Base-by-base conservation (phyloP, 64 coral and sea anemone genomes). In the Trachythela sp. region DNA sequence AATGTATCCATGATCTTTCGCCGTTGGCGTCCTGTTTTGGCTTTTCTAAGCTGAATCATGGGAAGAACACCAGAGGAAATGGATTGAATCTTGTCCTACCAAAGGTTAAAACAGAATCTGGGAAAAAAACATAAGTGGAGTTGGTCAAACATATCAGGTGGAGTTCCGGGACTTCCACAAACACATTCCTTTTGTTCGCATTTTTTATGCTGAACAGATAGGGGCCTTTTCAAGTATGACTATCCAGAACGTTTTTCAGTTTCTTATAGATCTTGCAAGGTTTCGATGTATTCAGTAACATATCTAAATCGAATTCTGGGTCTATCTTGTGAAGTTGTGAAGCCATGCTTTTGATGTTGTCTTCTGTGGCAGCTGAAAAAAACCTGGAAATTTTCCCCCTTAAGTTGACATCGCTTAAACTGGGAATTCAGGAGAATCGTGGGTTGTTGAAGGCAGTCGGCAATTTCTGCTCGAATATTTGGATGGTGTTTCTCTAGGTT, bases 281-380 rank as follows among this genome's bases (percentile, higher is more conserved):
- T 11, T 45, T 45, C 4, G 42, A 45, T 45, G 42, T 45, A 45
- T 45, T 11, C 11, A 11, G 4, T 45, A 45, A 11, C 42, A 45
- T 11, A 45, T 45, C 42, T 45, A 45, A 45, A 4, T 88, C 91
- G 40, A 67, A 92, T 83, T 88, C 56, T 17, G 3, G 45, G 88
- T 92, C 91, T 22, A 88, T 85, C 38, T 88, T 88, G 84, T 60
- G 84, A 37, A 92, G 91, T 83, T 92, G 86, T 52, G 39, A 76
- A 50, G 45, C 86, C 34, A 83, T 70, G 71, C 49, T 67, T 52
- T 42, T 83, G 86, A 88, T 59, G 33, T 92, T 51, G 26, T 92
- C 91, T 88, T 50, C 60, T 88, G 77, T 88, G 86, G 91, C 91
- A 92, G 91, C 91, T 88, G 42, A 54, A 88, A 92, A 92, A 52